phyloP scores from a whole-genome alignment of 1,140 invertebrate species.

The Hylaeus anthracinus region DNA sequence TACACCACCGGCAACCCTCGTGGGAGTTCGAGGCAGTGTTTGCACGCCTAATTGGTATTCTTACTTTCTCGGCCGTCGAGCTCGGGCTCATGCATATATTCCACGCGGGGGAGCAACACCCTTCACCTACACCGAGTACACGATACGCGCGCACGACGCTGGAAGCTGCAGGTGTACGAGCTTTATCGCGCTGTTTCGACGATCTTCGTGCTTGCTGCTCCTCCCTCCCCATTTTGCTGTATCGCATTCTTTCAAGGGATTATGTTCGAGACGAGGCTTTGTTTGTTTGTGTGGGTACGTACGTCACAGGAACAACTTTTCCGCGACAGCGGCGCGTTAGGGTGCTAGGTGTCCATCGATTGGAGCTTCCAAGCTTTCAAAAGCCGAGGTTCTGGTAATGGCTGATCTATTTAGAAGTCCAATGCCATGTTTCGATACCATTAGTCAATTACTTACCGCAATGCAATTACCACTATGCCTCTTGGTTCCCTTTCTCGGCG shows the following conservation, averaged over 20 bases:
- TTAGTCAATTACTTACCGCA: too few species aligned
- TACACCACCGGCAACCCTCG: too few species aligned
- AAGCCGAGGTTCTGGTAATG: too few species aligned
- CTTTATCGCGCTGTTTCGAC: conserved; percentile 30
- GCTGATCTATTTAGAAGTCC: too few species aligned
- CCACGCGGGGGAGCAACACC: neutral
- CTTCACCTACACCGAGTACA: neutral
- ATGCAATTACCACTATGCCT: too few species aligned
- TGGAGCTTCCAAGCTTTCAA: too few species aligned
- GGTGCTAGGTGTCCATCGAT: too few species aligned
- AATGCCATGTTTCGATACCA: too few species aligned
- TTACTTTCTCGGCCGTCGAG: conserved; percentile 34
- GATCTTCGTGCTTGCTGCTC: neutral
- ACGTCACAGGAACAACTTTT: too few species aligned
- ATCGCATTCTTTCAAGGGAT: neutral
- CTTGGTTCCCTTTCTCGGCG: too few species aligned
- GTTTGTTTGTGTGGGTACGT: neutral
- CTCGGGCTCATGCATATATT: conserved; percentile 46
- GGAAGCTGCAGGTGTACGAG: neutral
- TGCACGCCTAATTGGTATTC: conserved; percentile 53
- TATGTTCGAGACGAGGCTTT: neutral
- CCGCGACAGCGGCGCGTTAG: too few species aligned
- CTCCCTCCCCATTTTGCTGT: neutral
- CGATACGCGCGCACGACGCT: neutral
- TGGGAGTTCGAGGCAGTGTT: conserved; percentile 11